These are phyloP conservation scores for Zeugodacus cucurbitae DNA, from an alignment of 1,140 invertebrate genomes.

Conservation along the genomic window DNA sequence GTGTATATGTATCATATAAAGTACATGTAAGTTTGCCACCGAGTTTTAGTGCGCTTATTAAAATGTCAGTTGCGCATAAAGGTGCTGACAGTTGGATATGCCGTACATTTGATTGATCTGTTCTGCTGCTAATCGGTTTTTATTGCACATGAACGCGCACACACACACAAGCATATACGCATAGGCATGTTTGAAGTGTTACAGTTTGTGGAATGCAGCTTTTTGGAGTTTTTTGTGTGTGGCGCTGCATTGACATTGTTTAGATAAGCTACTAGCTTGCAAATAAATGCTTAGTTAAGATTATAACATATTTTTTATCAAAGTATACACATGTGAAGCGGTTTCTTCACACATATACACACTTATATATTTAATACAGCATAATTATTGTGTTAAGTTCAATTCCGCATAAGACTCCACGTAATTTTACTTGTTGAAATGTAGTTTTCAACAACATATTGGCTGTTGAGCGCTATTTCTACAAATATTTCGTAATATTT, in stretches of 20 bases:
- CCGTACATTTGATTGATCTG: constrained; percentile 27
- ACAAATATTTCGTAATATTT: neutral
- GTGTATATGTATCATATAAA: neutral
- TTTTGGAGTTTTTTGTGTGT: neutral
- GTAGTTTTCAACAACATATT: neutral
- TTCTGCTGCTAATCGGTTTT: neutral
- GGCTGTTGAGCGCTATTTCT: neutral
- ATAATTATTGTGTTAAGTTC: neutral
- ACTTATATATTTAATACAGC: neutral
- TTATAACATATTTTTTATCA: neutral
- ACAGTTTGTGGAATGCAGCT: neutral
- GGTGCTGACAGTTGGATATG: constrained; percentile 36
- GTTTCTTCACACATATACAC: neutral
- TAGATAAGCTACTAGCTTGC: constrained; percentile 18
- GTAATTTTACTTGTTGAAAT: neutral
- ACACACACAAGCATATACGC: neutral
- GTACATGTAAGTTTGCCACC: no score
- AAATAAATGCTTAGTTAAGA: neutral
- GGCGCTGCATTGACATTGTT: constrained; percentile 18
- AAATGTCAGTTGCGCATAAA: constrained; percentile 33
- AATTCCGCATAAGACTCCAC: neutral
- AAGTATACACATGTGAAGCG: neutral
- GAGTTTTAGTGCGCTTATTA: constrained; percentile 26
- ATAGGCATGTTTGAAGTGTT: neutral
- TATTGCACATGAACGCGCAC: neutral